Base-by-base conservation (phyloP, 1,140 invertebrate species). In the Ericerus pela region DNA sequence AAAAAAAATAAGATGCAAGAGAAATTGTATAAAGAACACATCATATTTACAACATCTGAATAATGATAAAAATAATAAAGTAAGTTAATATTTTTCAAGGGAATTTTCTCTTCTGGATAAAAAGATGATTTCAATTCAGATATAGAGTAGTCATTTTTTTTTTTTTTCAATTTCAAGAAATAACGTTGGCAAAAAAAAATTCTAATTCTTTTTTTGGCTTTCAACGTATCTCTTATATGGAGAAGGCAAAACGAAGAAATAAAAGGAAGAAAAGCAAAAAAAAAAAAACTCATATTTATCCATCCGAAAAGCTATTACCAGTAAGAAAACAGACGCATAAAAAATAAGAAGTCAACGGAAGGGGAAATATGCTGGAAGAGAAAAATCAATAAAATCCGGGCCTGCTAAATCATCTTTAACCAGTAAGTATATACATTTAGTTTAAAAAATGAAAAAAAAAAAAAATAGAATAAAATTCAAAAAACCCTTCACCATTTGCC, bases 361-460 rank as follows among this genome's bases (percentile, higher is more conserved):
- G 41, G 26, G 41, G 36, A 47, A 47, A 47, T n/a, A n/a, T n/a
- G n/a, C n/a, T n/a, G n/a, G 41, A 24, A 47, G 26, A 47, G 41
- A 47, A 47, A 47, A 47, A 47, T 47, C 41, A 47, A 47, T 47
- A 47, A 47, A 47, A 47, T 47, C 41, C 41, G 41, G 41, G 41
- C 41, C 20, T 24, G 41, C 41, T 47, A 47, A 47, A 47, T 47
- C 41, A 47, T 47, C 41, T 47, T 47, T 47, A 47, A 24, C 41
- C 22, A 47, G 41, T 47, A 47, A 24, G 41, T 47, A 47, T 47
- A 47, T 47, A 47, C 41, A 24, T 47, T 24, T 24, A 47, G 10
- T 10, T 20, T n/a, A n/a, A n/a, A n/a, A n/a, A 47, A 14, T 6
- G 4, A 38, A 38, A n/a, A 38, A 38, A 38, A 14, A 38, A n/a